phyloP scores from a whole-genome alignment of 2,113 vertebrate species.

The Bettongia penicillata region DNA sequence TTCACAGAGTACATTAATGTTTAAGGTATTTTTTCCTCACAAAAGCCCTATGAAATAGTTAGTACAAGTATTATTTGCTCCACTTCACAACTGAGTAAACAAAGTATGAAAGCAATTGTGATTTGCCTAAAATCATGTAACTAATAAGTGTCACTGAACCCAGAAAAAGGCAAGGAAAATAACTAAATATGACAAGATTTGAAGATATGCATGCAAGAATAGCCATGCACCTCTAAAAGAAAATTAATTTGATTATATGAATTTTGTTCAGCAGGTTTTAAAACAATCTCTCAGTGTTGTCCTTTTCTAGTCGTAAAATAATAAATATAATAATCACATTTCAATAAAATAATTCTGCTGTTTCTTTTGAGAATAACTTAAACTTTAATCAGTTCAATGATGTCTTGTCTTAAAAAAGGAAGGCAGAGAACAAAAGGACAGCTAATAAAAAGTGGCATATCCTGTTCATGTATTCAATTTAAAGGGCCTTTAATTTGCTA shows the following conservation, averaged over 20 bases:
- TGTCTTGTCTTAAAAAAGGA: background rate
- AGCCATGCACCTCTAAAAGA: background rate
- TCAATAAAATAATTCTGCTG: background rate
- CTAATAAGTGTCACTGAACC: background rate
- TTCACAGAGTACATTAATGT: background rate
- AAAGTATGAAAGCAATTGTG: background rate
- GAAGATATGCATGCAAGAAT: background rate
- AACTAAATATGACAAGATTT: background rate
- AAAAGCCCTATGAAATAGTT: background rate
- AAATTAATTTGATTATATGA: background rate
- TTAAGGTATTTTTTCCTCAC: background rate
- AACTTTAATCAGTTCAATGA: background rate
- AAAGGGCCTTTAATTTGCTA: slow-evolving; percentile 26
- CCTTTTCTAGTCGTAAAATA: background rate
- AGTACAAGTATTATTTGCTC: background rate
- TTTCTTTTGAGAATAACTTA: background rate
- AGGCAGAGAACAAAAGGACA: slow-evolving; percentile 21
- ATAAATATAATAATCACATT: too few species aligned
- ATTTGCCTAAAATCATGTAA: background rate
- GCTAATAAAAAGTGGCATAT: background rate
- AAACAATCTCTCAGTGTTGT: background rate
- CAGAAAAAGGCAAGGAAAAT: background rate
- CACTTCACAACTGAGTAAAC: background rate
- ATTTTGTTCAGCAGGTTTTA: background rate
- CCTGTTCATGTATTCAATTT: background rate